A percentile compares a stretch with the other conserved stretches of the same genome.
These are phyloP conservation scores for Erinaceus europaeus DNA, from an alignment of 2,113 vertebrate species.

Conservation along the genomic window DNA sequence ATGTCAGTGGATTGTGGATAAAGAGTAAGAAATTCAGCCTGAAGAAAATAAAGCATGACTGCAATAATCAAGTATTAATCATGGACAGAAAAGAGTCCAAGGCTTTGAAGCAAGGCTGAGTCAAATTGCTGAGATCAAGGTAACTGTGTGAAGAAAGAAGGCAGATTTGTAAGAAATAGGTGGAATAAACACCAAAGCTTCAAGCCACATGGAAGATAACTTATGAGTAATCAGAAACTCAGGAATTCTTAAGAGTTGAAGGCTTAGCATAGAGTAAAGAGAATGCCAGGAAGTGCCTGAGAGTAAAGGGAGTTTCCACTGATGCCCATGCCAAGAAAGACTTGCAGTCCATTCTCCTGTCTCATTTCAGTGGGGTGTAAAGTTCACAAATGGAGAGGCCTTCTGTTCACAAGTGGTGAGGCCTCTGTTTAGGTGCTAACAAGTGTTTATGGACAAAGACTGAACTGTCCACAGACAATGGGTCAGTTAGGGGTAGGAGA, in stretches of 20 bases:
- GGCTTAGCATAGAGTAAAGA: background rate
- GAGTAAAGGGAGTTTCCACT: accelerated
- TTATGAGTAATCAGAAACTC: background rate
- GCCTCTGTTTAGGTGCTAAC: background rate
- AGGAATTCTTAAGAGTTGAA: background rate
- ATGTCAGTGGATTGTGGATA: background rate
- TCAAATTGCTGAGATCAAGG: background rate
- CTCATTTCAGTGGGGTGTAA: background rate
- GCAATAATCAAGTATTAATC: background rate
- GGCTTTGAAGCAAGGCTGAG: background rate
- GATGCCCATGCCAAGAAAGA: background rate
- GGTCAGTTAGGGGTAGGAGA: background rate
- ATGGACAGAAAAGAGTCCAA: background rate
- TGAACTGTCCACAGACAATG: background rate
- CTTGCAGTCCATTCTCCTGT: background rate
- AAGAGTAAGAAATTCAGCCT: background rate
- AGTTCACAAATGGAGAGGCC: no score
- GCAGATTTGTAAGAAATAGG: background rate
- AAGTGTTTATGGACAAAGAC: background rate
- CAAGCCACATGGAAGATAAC: background rate
- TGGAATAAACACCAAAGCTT: background rate
- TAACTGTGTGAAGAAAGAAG: background rate
- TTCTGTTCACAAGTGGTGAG: background rate
- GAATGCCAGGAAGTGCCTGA: background rate
- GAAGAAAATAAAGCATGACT: background rate